These are phyloP conservation scores for Meta bourneti DNA, from an alignment of 2,888 invertebrate species.

Conservation along the genomic window DNA sequence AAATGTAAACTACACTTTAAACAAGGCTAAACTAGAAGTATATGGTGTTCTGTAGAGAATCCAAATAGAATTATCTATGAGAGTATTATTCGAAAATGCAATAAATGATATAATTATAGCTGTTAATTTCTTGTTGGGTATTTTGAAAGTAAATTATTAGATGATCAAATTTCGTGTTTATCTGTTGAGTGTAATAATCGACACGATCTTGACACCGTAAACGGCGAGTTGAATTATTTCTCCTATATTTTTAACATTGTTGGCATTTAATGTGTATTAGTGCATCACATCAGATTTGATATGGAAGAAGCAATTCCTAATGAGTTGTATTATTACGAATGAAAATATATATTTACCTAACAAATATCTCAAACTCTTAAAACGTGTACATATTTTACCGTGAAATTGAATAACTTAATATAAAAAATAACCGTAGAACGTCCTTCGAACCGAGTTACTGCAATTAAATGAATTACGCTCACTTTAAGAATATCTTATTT, in stretches of 20 bases:
- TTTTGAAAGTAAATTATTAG: neutral
- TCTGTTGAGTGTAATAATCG: neutral
- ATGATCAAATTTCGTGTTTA: neutral
- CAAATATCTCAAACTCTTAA: neutral
- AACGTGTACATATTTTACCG: constrained; percentile 11
- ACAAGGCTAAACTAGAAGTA: neutral
- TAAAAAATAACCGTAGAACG: neutral
- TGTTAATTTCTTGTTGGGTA: constrained; percentile 46
- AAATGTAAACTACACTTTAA: neutral
- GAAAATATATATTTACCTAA: neutral
- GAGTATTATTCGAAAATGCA: constrained; percentile 59
- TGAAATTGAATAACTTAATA: neutral
- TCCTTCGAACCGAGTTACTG: constrained; percentile 36
- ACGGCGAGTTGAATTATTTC: neutral
- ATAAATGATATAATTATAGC: constrained; percentile 65
- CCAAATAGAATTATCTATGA: constrained; percentile 12
- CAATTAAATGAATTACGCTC: constrained; percentile 13
- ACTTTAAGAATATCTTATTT: constrained; percentile 3
- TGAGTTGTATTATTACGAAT: neutral
- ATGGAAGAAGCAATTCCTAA: neutral
- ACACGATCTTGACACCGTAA: neutral
- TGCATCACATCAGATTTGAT: neutral
- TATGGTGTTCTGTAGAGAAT: constrained; percentile 8
- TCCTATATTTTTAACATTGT: neutral
- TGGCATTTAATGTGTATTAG: neutral